Evolutionary conservation across 37 sponge, comb jelly and placozoan genomes (phyloP).

Genomic region (Theonella swinhoei): DNA sequence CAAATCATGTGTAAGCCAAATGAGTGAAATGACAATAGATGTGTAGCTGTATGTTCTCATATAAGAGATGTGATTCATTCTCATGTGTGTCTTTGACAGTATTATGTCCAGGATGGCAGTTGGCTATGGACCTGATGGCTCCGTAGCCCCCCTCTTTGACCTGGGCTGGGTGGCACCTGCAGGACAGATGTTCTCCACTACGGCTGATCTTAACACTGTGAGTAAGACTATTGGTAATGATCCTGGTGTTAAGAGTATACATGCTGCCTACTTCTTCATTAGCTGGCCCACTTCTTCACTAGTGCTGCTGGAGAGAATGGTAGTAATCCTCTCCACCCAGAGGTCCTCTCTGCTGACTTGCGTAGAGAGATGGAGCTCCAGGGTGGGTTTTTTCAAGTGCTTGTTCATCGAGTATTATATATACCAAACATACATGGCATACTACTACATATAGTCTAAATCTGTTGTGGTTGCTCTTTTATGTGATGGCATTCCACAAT

Average conservation of each 20-base stretch:
- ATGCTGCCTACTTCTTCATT: too few species aligned
- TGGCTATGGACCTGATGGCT: constrained; percentile 64
- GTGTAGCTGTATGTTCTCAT: too few species aligned
- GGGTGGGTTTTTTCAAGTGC: constrained; percentile 12
- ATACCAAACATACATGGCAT: too few species aligned
- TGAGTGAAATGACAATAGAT: too few species aligned
- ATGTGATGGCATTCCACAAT: too few species aligned
- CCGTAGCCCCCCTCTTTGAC: constrained; percentile 57
- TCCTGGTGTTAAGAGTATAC: too few species aligned
- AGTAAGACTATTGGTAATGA: too few species aligned
- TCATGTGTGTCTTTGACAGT: constrained; percentile 22
- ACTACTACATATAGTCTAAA: too few species aligned
- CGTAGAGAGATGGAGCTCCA: constrained; percentile 25
- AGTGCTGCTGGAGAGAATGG: background rate
- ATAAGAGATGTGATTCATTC: too few species aligned
- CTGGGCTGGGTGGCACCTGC: constrained; percentile 69
- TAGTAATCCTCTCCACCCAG: background rate
- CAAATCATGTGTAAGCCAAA: too few species aligned
- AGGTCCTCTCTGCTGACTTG: constrained; percentile 14
- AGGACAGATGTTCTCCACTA: constrained; percentile 87
- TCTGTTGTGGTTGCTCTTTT: too few species aligned
- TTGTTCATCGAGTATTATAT: too few species aligned
- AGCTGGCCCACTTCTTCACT: constrained; percentile 32
- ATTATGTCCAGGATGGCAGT: constrained; percentile 58
- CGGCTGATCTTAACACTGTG: constrained; percentile 54